Conservation (phyloP, 2,797 vertebrate species). For the Chaetodon trifasciatus region DNA sequence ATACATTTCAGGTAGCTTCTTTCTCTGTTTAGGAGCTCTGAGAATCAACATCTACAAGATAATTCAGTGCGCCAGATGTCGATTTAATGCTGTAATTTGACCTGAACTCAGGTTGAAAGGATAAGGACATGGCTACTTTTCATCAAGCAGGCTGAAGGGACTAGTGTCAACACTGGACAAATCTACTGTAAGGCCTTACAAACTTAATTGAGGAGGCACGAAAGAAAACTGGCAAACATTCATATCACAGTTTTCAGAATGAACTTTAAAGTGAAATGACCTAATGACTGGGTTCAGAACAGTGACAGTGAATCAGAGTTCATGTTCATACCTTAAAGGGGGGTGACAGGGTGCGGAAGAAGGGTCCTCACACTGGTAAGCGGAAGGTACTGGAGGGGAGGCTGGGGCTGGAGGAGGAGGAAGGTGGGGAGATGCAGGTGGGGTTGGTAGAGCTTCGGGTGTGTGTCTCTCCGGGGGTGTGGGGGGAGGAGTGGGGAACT, state of each 20-base stretch:
- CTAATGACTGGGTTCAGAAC: neutral
- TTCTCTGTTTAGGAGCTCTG: constrained; percentile 5
- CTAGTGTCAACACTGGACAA: constrained; percentile 34
- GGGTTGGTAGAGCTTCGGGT: constrained; percentile 55
- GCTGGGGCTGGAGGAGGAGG: constrained; percentile 46
- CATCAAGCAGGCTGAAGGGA: constrained; percentile 58
- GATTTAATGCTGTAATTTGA: constrained; percentile 60
- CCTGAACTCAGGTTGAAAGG: constrained; percentile 46
- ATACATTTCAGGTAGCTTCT: neutral
- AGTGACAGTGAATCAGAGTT: constrained; percentile 9
- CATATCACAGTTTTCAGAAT: neutral
- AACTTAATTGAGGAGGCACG: neutral
- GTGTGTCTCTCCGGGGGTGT: constrained; percentile 71
- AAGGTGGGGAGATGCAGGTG: constrained; percentile 65
- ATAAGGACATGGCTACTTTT: constrained; percentile 60
- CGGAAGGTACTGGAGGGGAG: constrained; percentile 53
- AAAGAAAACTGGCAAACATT: constrained; percentile 4
- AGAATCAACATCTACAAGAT: constrained; percentile 24
- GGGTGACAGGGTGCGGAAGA: constrained; percentile 47
- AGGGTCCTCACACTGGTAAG: constrained; percentile 49
- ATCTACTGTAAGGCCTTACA: constrained; percentile 16
- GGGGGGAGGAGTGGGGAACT: constrained; percentile 77
- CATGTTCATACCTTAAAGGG: constrained; percentile 82
- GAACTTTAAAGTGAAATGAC: neutral
- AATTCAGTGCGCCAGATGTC: constrained; percentile 54